Base-by-base conservation (phyloP, 2,113 vertebrate species). In the Guaruba guarouba region DNA sequence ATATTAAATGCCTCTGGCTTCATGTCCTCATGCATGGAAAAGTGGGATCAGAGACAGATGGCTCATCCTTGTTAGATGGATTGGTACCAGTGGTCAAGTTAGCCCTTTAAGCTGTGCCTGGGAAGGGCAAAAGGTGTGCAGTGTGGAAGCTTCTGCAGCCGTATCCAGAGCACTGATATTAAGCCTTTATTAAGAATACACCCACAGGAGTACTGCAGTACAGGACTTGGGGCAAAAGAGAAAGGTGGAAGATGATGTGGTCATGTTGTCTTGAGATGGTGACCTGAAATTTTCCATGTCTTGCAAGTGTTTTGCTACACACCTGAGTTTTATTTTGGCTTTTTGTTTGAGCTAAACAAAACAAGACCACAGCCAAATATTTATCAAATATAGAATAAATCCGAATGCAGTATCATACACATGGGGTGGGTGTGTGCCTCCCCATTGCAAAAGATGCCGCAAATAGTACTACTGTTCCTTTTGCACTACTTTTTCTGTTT, bases 1-100 rank as follows among this genome's bases (percentile, higher is more conserved):
- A 81, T 61, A 77, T 64, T 27, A 91, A 93, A 54, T 74, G 33
- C n/a, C 59, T 80, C 59, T 96, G 75, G 17, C 33, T 88, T 92
- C 55, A 59, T 14, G 18, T 31, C 31, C 44, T 86, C 57, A 75
- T 75, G 27, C n/a, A 87, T 79, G 66, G 63, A 82, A 92, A 88
- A 61, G 14, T 57, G 31, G 88, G 46, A 83, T 73, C 52, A 48
- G 75, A 86, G 88, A 19, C 39, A 84, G 73, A 49, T 22, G 23
- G 8, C 10, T 81, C 43, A 48, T 35, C 23, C 37, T 59, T 66
- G 20, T 69, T 49, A 78, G 59, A 86, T 17, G 25, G 43, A 17
- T 15, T 87, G 23, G 48, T 57, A 54, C 23, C 49, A 52, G 7
- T n/a, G 37, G 62, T 52, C 76, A 59, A 54, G 12, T 29, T 67